Conservation (phyloP, 2,113 vertebrate species). For the Sula dactylatra region DNA sequence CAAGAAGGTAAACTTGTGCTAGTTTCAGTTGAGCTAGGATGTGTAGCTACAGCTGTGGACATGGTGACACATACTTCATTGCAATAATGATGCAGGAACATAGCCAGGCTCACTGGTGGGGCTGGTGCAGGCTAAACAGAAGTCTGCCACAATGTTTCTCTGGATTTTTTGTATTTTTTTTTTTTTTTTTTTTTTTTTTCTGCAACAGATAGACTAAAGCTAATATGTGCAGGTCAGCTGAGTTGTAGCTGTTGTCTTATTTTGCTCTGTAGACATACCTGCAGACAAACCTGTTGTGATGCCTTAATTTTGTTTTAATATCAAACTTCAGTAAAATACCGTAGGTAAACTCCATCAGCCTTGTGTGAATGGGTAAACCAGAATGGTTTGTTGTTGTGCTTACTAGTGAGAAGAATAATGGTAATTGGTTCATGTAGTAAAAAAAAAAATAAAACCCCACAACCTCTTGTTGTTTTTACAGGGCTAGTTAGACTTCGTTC, state of each 20-base stretch:
- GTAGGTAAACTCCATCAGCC: not conserved
- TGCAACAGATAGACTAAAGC: not conserved
- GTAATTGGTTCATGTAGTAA: not conserved
- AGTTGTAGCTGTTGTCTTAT: not conserved
- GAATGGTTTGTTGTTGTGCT: not conserved
- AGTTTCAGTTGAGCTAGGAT: not conserved
- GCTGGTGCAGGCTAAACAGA: not conserved
- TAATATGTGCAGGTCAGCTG: not conserved
- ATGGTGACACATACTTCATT: not conserved
- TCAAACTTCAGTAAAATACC: not conserved
- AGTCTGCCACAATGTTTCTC: not conserved
- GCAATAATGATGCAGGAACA: not conserved
- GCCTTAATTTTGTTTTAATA: not conserved
- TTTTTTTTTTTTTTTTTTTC: not conserved
- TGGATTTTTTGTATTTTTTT: not conserved
- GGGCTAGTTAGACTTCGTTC: conserved; percentile 86
- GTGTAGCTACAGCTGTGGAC: not conserved
- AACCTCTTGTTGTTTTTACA: conserved; percentile 41
- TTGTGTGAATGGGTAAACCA: not conserved
- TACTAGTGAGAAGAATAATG: not conserved
- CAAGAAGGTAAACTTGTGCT: not conserved
- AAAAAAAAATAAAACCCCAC: not conserved
- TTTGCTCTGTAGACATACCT: not conserved
- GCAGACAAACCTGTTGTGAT: not conserved
- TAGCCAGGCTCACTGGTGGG: not conserved